A percentile compares a stretch with the other conserved stretches of the same genome.
Evolutionary conservation across 1,140 invertebrate species (phyloP).

Genomic region (Myzus persicae): DNA sequence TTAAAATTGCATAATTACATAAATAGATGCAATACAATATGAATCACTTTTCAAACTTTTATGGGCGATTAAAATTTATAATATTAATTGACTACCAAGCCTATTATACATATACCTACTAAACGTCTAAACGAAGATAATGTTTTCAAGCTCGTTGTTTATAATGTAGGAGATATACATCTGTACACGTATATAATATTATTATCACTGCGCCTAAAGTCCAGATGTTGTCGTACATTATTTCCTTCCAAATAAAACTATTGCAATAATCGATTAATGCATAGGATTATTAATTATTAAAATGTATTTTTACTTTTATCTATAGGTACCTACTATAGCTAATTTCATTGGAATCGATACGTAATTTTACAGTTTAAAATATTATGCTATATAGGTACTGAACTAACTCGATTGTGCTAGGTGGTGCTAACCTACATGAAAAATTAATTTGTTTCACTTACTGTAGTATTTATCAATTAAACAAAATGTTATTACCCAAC

Average conservation of each 20-base stretch:
- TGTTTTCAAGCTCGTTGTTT: background rate
- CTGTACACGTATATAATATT: background rate
- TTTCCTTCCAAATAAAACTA: background rate
- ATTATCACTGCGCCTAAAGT: background rate
- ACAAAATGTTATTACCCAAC: background rate
- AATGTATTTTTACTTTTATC: background rate
- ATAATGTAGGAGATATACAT: background rate
- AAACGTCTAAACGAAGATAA: constrained; percentile 2
- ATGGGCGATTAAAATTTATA: background rate
- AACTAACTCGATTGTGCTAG: background rate
- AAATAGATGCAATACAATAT: background rate
- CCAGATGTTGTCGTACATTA: background rate
- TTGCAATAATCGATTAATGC: too few relatives aligned
- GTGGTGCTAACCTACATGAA: too few relatives aligned
- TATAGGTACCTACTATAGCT: background rate
- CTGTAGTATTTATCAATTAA: background rate
- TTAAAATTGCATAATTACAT: background rate
- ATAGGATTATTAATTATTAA: too few relatives aligned
- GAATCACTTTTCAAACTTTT: background rate
- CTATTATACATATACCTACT: background rate
- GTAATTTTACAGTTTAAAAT: background rate
- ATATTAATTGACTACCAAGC: background rate
- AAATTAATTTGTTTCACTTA: background rate
- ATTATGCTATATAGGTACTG: background rate
- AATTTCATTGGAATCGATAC: background rate